Percentiles rank a stretch among this genome's conserved stretches.
phyloP scores from a whole-genome alignment of 1,140 invertebrate genomes.

The Pectinophora gossypiella region DNA sequence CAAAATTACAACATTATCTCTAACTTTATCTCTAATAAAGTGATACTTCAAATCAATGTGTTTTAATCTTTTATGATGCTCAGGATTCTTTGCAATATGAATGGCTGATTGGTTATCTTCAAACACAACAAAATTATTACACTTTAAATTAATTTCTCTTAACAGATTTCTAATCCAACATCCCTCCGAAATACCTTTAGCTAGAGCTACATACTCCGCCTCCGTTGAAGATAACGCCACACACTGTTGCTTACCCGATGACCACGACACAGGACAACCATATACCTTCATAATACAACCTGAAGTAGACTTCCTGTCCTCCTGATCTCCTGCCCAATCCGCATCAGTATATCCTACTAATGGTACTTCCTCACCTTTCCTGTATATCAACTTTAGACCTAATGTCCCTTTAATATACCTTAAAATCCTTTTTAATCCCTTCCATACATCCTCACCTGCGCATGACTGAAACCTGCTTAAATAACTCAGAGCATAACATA shows the following conservation, averaged over 20 bases:
- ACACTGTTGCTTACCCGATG: slow-evolving; percentile 35
- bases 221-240: slow-evolving; percentile 43
- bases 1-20: neutral
- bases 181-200: slow-evolving; percentile 15
- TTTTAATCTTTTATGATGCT: neutral
- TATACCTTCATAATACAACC: slow-evolving; percentile 33
- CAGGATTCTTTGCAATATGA: neutral
- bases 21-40: neutral
- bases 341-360: slow-evolving; percentile 28
- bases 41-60: neutral
- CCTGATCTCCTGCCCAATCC: slow-evolving; percentile 38
- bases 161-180: slow-evolving; percentile 15
- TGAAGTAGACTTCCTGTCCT: slow-evolving; percentile 37
- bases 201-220: slow-evolving; percentile 44
- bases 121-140: neutral
- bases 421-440: slow-evolving; percentile 29
- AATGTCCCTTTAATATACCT: slow-evolving; percentile 38
- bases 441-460: slow-evolving; percentile 24
- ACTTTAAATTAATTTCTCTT: slow-evolving; percentile 4
- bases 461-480: slow-evolving; percentile 33
- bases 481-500: slow-evolving; percentile 27
- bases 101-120: neutral
- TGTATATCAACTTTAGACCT: slow-evolving; percentile 16
- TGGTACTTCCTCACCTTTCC: neutral
- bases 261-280: slow-evolving; percentile 32